A percentile compares a stretch with the other conserved stretches of the same genome.
phyloP scores from a whole-genome alignment of 2,888 invertebrate genomes.

The Drosophila subsilvestris region DNA sequence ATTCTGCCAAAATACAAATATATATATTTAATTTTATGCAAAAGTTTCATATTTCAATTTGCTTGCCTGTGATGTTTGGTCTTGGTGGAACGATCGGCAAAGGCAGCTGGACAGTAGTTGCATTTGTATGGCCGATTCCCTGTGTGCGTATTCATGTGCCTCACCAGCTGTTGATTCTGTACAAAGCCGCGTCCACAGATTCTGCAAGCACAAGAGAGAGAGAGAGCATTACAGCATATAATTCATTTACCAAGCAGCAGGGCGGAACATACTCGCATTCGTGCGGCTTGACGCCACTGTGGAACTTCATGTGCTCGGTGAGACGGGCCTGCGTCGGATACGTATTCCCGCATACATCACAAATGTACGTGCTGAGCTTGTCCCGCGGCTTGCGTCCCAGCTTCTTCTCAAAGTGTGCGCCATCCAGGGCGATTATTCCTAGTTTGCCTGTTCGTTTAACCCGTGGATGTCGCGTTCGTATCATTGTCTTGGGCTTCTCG shows the following conservation, averaged over 20 bases:
- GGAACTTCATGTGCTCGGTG: conserved; percentile 83
- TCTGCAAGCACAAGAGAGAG: conserved; percentile 48
- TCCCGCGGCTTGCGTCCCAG: conserved; percentile 63
- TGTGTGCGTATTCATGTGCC: conserved; percentile 84
- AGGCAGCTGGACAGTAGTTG: conserved; percentile 82
- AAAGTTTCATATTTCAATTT: too few relatives aligned
- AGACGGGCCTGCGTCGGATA: conserved; percentile 82
- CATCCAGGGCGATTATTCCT: not conserved
- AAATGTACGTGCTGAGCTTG: conserved; percentile 78
- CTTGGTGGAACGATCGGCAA: conserved; percentile 84
- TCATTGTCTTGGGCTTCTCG: conserved; percentile 14
- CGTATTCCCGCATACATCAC: conserved; percentile 83
- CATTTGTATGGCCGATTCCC: conserved; percentile 84
- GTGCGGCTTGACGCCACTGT: conserved; percentile 82
- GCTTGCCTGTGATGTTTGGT: conserved; percentile 83
- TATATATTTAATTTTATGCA: not conserved
- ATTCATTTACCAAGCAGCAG: not conserved
- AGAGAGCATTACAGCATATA: not conserved
- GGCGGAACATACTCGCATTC: conserved; percentile 81
- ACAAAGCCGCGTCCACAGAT: conserved; percentile 83
- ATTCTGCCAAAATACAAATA: conserved; percentile 46
- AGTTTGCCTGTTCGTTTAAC: not conserved
- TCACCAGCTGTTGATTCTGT: conserved; percentile 83
- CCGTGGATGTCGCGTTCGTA: not conserved
- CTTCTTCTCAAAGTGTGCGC: conserved; percentile 38